Percentiles rank a stretch among this genome's conserved stretches.
Conservation (phyloP, 2,888 invertebrate species). For the Odontocerum albicorne region DNA sequence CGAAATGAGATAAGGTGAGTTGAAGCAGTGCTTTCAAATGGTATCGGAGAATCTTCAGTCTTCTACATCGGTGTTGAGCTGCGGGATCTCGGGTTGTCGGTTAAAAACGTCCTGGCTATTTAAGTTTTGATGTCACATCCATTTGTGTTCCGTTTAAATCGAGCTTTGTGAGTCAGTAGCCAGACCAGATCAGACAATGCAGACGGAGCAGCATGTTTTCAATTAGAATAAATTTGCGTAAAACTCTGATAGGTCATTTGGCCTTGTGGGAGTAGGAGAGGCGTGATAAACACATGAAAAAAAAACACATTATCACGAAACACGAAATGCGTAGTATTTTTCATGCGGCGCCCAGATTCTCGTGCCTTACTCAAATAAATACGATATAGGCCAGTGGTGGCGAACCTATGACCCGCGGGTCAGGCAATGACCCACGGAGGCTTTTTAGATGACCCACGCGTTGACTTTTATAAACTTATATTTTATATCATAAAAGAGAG, state of each 20-base stretch:
- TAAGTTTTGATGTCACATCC: slow-evolving; percentile 9
- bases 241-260: slow-evolving; percentile 15
- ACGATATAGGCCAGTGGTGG: no score
- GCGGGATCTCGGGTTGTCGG: no score
- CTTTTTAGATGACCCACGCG: no score
- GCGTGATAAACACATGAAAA: slow-evolving; percentile 7
- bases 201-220: slow-evolving; percentile 10
- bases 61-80: no score
- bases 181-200: slow-evolving; percentile 2
- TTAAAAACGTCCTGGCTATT: background rate
- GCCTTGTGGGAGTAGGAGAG: slow-evolving; percentile 14
- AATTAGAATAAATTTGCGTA: slow-evolving; percentile 18
- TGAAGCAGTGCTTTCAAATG: no score
- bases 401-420: no score
- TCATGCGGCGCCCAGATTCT: slow-evolving; percentile 8
- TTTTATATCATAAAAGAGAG: no score
- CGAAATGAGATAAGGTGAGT: no score
- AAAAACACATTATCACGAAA: background rate
- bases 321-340: slow-evolving; percentile 18
- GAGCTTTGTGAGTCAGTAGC: slow-evolving; percentile 2
- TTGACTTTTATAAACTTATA: no score
- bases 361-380: background rate
- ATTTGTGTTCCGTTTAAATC: slow-evolving; percentile 8
- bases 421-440: no score
- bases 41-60: no score